A percentile compares a stretch with the other conserved stretches of the same genome.
phyloP scores from a whole-genome alignment of 2,797 vertebrate genomes.

The Acropternis orthonyx region DNA sequence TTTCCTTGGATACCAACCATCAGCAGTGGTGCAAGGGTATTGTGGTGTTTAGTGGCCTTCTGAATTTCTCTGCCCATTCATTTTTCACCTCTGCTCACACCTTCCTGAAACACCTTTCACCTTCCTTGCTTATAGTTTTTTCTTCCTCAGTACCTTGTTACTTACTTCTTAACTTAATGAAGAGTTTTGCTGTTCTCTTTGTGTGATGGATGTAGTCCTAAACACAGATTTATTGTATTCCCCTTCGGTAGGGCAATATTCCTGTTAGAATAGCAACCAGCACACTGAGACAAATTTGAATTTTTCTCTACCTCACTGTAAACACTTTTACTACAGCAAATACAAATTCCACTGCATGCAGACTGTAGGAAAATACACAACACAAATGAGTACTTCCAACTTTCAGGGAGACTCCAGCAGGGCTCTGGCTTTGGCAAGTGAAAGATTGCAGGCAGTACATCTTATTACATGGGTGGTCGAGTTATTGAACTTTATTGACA shows the following conservation, averaged over 20 bases:
- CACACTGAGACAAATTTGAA: neutral
- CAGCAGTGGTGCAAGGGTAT: neutral
- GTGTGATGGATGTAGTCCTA: neutral
- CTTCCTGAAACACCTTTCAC: neutral
- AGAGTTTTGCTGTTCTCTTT: neutral
- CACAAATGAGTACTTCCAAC: slow-evolving; percentile 41
- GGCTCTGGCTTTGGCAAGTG: slow-evolving; percentile 66
- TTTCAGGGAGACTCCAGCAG: slow-evolving; percentile 51
- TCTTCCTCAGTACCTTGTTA: neutral
- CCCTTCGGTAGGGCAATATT: neutral
- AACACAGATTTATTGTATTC: neutral
- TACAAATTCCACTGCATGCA: neutral
- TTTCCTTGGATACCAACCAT: neutral
- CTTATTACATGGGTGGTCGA: slow-evolving; percentile 88
- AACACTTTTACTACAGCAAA: slow-evolving; percentile 13
- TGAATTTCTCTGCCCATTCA: neutral
- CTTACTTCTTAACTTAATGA: neutral
- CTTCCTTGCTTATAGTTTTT: neutral
- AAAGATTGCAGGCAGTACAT: slow-evolving; percentile 83
- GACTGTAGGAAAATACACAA: slow-evolving; percentile 9
- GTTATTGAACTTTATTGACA: slow-evolving; percentile 88
- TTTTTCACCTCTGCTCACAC: neutral
- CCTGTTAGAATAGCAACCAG: neutral
- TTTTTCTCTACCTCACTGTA: neutral
- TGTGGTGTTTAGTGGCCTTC: neutral